A percentile compares a stretch with the other conserved stretches of the same genome.
Conservation (phyloP, 1,140 invertebrate genomes). For the Drosophila navojoa region DNA sequence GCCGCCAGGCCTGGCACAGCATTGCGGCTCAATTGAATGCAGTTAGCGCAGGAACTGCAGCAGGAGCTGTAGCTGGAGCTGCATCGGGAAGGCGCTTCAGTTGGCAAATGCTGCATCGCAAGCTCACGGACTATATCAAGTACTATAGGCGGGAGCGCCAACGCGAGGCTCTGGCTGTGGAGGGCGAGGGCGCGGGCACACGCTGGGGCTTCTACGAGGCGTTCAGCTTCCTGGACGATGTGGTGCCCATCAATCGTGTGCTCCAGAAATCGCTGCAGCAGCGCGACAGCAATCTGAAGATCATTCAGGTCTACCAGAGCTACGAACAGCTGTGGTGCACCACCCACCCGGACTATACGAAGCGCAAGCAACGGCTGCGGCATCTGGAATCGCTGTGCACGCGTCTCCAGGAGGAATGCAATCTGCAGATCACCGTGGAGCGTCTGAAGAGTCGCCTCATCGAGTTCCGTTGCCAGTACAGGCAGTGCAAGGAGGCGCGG, state of each 20-base stretch:
- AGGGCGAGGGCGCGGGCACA: constrained; percentile 14
- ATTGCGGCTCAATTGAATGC: constrained; percentile 54
- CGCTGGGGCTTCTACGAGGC: constrained; percentile 67
- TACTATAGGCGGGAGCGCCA: constrained; percentile 65
- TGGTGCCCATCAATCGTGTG: constrained; percentile 60
- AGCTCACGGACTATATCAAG: constrained; percentile 69
- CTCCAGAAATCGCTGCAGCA: constrained; percentile 61
- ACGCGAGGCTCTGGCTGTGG: constrained; percentile 11
- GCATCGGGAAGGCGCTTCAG: constrained; percentile 16
- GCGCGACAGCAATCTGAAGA: constrained; percentile 67
- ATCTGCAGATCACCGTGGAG: constrained; percentile 66
- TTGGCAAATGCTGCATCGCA: constrained; percentile 71
- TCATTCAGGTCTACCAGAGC: constrained; percentile 67
- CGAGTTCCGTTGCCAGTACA: constrained; percentile 71
- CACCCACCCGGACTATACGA: constrained; percentile 70
- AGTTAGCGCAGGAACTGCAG: background rate
- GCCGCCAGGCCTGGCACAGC: constrained; percentile 63
- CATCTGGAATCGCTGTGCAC: constrained; percentile 67
- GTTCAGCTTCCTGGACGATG: constrained; percentile 69
- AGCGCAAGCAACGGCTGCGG: constrained; percentile 55
- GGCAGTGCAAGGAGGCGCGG: constrained; percentile 64
- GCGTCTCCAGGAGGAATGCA: constrained; percentile 62
- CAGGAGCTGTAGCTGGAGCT: too few relatives aligned
- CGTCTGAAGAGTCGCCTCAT: constrained; percentile 66
- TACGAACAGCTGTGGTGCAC: constrained; percentile 73